phyloP scores from a whole-genome alignment of 2,797 vertebrate species.

The Distichodus sexfasciatus region DNA sequence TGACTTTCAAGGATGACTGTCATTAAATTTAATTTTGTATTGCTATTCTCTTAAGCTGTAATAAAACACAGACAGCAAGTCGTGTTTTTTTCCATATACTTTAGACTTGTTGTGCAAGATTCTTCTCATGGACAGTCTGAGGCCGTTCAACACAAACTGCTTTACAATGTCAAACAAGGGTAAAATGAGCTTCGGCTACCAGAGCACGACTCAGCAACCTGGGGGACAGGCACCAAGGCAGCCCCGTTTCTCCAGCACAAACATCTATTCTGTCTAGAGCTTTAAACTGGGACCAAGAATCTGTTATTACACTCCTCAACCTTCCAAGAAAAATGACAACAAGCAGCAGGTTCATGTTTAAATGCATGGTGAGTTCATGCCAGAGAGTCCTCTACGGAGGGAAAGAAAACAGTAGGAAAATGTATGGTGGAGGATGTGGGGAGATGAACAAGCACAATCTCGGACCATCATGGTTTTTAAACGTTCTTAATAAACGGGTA shows the following conservation, averaged over 20 bases:
- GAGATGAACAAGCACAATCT: slow-evolving; percentile 17
- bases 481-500: background rate
- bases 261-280: slow-evolving; percentile 7
- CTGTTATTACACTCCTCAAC: slow-evolving; percentile 33
- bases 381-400: slow-evolving; percentile 24
- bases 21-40: too few species aligned
- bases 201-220: slow-evolving; percentile 14
- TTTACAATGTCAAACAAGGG: slow-evolving; percentile 41
- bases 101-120: slow-evolving; percentile 13
- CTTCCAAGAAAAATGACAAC: slow-evolving; percentile 47
- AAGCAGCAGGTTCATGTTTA: slow-evolving; percentile 42
- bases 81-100: too few species aligned
- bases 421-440: slow-evolving; percentile 5
- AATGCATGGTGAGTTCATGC: slow-evolving; percentile 34
- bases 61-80: too few species aligned
- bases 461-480: slow-evolving; percentile 3
- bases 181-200: slow-evolving; percentile 35
- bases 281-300: slow-evolving; percentile 34
- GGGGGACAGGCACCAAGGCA: slow-evolving; percentile 30
- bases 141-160: slow-evolving; percentile 23
- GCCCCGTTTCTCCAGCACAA: slow-evolving; percentile 19
- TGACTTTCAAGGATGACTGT: too few species aligned
- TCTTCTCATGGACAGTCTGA: slow-evolving; percentile 28
- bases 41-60: too few species aligned
- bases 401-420: slow-evolving; percentile 39